Evolutionary conservation across 2,888 invertebrate genomes (phyloP).

Genomic region (Bugulina stolonifera): DNA sequence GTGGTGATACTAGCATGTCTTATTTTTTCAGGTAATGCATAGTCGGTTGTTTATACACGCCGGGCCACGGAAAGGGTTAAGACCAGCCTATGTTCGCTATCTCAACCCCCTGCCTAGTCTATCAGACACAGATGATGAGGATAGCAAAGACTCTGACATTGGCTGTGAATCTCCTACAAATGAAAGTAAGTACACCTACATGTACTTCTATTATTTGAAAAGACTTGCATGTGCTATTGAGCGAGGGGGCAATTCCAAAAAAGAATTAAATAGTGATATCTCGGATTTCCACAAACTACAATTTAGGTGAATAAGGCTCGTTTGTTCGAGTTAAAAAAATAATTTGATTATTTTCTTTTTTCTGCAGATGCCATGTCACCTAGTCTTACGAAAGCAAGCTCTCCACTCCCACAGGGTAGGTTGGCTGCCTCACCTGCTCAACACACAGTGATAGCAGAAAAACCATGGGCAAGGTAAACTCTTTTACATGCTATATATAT

Average conservation of each 20-base stretch:
- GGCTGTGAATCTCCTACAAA: background rate
- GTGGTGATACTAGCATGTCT: background rate
- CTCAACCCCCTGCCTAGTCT: background rate
- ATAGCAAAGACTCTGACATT: constrained; percentile 8
- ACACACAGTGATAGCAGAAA: background rate
- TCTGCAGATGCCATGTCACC: background rate
- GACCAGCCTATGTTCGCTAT: constrained; percentile 10
- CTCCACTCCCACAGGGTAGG: background rate
- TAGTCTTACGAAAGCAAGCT: background rate
- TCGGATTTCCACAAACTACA: too few species aligned
- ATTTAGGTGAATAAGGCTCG: too few species aligned
- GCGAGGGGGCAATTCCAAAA: too few species aligned
- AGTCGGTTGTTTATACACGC: background rate
- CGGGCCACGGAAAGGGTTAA: background rate
- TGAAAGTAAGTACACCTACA: too few species aligned
- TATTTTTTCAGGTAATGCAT: background rate
- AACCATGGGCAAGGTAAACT: background rate
- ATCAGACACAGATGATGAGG: background rate
- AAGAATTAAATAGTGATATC: too few species aligned
- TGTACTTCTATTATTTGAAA: too few species aligned
- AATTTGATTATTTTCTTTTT: too few species aligned
- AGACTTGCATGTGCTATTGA: too few species aligned
- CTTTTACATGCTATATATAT: background rate
- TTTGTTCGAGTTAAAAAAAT: too few species aligned
- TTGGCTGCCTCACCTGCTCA: background rate